Evolutionary conservation across 1,140 invertebrate genomes (phyloP), one percentile per base, ranked within the genome.

Genomic region (Zophobas atratus): DNA sequence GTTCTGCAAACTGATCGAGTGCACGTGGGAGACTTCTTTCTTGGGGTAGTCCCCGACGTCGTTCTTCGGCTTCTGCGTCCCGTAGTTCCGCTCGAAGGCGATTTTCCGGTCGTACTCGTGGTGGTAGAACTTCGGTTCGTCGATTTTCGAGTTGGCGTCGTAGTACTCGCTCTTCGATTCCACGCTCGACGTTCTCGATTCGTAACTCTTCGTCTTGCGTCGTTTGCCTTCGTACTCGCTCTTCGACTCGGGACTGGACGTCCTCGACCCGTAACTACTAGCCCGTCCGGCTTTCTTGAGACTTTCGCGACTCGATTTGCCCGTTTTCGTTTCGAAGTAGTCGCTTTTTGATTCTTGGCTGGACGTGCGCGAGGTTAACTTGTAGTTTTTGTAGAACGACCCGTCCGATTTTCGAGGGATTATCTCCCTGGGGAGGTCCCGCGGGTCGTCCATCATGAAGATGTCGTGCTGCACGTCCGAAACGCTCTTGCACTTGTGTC

Each of bases 311-410:
- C 91, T 91, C 77, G 89, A 90, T 81, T 90, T 90, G 0, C 90
- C 91, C 46, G 89, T 85, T 85, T 91, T 92, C 0, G 90, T 89
- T 81, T 92, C 91, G 77, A 91, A 92, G 78, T 92, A 89, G 81
- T 92, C 91, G 77, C 91, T 92, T 79, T 90, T 91, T 8, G 91
- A 92, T 81, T 93, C 92, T 74, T 91, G 89, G 83, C 91, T 92
- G 0, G 91, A 92, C 5, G 90, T 91, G 34, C 91, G 86, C 1
- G 91, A 92, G 35, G 87, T 87, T 33, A 91, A 87, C 4, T 92
- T 91, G 49, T 92, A 91, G 78, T 91, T 90, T 78, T 91, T 92
- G 80, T 92, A 92, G 81, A 92, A 92, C 80, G 88, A 90, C 0
- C 92, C 92, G 82, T 93, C 92, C 0, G 92, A 93, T 82, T 92